These are phyloP conservation scores for Papilio elwesi DNA, from an alignment of 2,888 invertebrate species.

Conservation along the genomic window DNA sequence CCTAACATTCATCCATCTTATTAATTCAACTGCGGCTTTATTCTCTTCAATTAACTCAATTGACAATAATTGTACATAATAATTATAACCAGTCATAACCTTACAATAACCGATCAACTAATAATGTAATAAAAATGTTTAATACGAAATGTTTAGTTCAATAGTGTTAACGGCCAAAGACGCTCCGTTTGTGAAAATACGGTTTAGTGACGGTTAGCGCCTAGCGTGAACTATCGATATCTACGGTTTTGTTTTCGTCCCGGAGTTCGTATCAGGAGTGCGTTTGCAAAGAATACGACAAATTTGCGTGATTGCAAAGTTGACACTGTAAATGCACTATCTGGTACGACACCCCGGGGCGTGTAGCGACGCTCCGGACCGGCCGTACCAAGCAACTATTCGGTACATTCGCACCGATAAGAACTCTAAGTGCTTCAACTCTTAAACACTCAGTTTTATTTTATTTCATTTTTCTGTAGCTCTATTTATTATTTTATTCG, in stretches of 20 bases:
- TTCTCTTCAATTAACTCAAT: neutral
- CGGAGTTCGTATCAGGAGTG: slow-evolving; percentile 99
- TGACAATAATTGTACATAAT: neutral
- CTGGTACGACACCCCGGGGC: slow-evolving; percentile 98
- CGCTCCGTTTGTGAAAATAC: slow-evolving; percentile 71
- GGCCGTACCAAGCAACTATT: slow-evolving; percentile 58
- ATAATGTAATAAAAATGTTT: slow-evolving; percentile 19
- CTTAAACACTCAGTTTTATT: slow-evolving; percentile 38
- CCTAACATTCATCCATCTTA: neutral
- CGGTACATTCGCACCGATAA: slow-evolving; percentile 59
- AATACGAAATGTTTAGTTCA: slow-evolving; percentile 3
- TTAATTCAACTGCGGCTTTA: neutral
- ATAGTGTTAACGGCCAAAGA: slow-evolving; percentile 68
- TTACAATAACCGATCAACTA: slow-evolving; percentile 12
- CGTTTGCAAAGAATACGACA: slow-evolving; percentile 92
- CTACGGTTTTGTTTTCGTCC: slow-evolving; percentile 80
- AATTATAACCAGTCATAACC: neutral
- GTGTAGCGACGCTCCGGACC: slow-evolving; percentile 78
- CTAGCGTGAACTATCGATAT: slow-evolving; percentile 62
- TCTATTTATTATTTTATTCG: slow-evolving; percentile 46
- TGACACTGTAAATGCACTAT: slow-evolving; percentile 99
- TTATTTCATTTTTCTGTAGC: slow-evolving; percentile 34
- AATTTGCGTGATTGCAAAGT: slow-evolving; percentile 80
- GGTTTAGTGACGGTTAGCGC: slow-evolving; percentile 65
- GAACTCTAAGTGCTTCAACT: slow-evolving; percentile 66